Conservation (phyloP, 2,113 vertebrate genomes). For the Mormyrus iriodes region DNA sequence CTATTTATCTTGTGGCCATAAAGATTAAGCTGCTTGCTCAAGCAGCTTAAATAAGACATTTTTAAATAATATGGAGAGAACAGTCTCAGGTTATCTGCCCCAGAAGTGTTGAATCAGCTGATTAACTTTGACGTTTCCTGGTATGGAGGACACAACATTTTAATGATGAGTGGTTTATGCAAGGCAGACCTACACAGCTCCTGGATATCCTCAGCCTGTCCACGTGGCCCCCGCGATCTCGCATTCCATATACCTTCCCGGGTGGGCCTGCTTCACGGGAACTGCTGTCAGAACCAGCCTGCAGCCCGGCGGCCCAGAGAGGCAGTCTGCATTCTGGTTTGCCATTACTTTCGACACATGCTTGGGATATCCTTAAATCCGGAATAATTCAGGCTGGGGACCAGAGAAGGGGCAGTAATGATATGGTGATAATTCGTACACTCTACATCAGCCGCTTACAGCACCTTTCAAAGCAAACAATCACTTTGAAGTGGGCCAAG, state of each 20-base stretch:
- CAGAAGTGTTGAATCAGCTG: neutral
- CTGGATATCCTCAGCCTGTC: neutral
- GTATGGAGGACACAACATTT: neutral
- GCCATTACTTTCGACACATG: no score
- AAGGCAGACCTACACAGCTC: neutral
- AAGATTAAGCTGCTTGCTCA: neutral
- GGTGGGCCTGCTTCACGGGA: neutral
- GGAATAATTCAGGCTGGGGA: constrained; percentile 58
- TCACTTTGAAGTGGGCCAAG: constrained; percentile 42
- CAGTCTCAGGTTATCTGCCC: neutral
- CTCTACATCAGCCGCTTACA: constrained; percentile 47
- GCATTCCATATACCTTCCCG: neutral
- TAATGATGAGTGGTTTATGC: neutral
- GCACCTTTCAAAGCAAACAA: constrained; percentile 34
- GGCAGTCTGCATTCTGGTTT: neutral
- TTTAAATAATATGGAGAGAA: neutral
- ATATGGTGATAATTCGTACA: constrained; percentile 54
- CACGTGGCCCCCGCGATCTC: neutral
- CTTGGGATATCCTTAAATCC: neutral
- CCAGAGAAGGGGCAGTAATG: constrained; percentile 50
- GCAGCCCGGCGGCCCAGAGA: neutral
- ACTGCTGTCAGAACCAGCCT: neutral
- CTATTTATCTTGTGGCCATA: neutral
- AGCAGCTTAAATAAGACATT: neutral
- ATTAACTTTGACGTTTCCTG: neutral